Base-by-base conservation (phyloP, 2,888 invertebrate species). In the Spodoptera littoralis region DNA sequence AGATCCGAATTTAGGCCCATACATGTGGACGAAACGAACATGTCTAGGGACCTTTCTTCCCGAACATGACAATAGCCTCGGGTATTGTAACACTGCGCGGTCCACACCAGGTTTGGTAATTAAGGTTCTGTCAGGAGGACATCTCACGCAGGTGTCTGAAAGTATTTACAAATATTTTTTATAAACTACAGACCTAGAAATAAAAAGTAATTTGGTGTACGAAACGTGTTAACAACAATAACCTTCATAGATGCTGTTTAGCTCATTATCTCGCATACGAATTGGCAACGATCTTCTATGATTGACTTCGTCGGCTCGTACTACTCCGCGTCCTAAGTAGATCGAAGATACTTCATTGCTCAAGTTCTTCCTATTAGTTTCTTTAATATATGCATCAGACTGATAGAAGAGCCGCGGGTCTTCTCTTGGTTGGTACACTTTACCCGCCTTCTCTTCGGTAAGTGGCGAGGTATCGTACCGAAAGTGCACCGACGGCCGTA, bases 331-430 rank as follows among this genome's bases (percentile, higher is more conserved):
- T 12, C 90, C 93, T 24, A 92, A 89, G 71, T 90, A 93, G 58
- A 92, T 77, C 2, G 80, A 84, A 0, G 90, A 81, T 4, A 93
- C 88, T 73, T 92, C 91, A 57, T 85, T 81, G 64, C 88, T 88
- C 76, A 90, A 58, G 71, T 87, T 87, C 76, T 90, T 85, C 82
- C 81, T 73, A 87, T 81, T 79, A 89, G 80, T 75, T 85, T 93
- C 88, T 86, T 92, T 82, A 90, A 89, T 83, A 86, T 93, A 94
- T 71, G 90, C 77, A 82, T 90, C 89, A 89, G 93, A 93, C 69
- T 90, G 91, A 78, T 94, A 94, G 85, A 89, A 94, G 70, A 91
- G 83, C 44, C 90, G 86, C 4, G 94, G 94, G 84, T 94, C 92
- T 88, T 93, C 91, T 78, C 89, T 84, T 59, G 94, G 91, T 66